Base-by-base conservation (phyloP, 1,140 invertebrate genomes). In the Oppia nitens region DNA sequence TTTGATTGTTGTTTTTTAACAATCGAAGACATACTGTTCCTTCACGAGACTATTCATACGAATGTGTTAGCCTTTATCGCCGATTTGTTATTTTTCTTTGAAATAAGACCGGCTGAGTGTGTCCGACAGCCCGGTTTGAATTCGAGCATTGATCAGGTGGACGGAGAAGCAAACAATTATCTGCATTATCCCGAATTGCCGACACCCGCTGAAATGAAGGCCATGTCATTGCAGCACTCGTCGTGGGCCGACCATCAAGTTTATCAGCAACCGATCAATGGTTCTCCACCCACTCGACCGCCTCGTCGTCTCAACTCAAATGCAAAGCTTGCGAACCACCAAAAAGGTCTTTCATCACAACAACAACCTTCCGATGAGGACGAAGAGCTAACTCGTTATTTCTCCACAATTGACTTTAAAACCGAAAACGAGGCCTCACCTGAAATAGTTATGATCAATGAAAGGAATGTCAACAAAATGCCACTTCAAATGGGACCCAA, bases 1-100 rank as follows among this genome's bases (percentile, higher is more conserved):
- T 83, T 83, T 71, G 82, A 86, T 66, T 83, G 90, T 68, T 94
- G 94, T 76, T 92, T 96, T 70, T 86, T 97, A 77, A 83, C 83
- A 69, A 87, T 90, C 47, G 92, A 97, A 72, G 94, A 98, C 72
- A 81, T 98, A 53, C 85, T 94, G 26, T 96, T 94, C 69, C 85
- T 93, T 78, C 81, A 89, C 71, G 87, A 88, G 63, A 85, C 84
- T 48, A 88, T 94, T 82, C 84, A 83, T 68, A 83, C 87, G 68
- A 98, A 97, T 77, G 75, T 98, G 65, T 78, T 94, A 63, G 87
- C 87, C 48, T 86, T 98, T 74, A 74, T 98, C 62, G 89, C 93
- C 57, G 93, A 98, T 72, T 78, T 98, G 62, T 97, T 97, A 71
- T 91, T 91, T 69, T 79, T 91, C 60, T 78, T 97, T 68, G 94